These are phyloP conservation scores for Oreochromis aureus DNA, from an alignment of 2,113 vertebrate genomes.

Conservation along the genomic window DNA sequence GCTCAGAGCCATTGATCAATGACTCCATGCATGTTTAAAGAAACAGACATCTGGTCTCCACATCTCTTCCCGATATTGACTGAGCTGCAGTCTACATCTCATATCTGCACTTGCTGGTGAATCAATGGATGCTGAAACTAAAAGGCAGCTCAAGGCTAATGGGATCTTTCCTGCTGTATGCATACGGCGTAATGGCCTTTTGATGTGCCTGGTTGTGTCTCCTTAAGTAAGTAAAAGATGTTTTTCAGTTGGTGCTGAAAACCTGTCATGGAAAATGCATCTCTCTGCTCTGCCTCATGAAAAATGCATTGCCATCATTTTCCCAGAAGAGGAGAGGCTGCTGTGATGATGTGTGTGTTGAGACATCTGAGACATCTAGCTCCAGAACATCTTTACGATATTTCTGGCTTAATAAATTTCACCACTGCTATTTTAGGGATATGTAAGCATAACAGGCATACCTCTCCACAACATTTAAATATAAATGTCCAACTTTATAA, in stretches of 20 bases:
- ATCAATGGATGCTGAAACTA: background rate
- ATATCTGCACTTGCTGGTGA: background rate
- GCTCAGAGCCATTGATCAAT: background rate
- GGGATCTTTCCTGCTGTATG: background rate
- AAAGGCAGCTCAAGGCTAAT: background rate
- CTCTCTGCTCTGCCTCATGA: background rate
- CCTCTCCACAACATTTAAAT: background rate
- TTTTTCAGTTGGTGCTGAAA: background rate
- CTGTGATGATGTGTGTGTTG: background rate
- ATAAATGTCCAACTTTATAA: background rate
- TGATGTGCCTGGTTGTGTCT: background rate
- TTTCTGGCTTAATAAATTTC: background rate
- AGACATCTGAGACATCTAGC: background rate
- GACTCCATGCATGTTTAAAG: background rate
- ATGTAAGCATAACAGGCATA: background rate
- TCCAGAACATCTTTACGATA: background rate
- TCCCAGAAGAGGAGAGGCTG: background rate
- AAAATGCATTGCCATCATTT: background rate
- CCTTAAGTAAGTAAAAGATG: background rate
- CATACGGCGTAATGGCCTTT: background rate
- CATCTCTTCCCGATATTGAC: background rate
- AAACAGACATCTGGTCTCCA: background rate
- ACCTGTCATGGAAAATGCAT: conserved; percentile 34
- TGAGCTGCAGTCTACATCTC: background rate
- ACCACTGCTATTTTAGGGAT: background rate